Base-by-base conservation (phyloP, 2,113 vertebrate genomes). In the Bujurquina vittata region DNA sequence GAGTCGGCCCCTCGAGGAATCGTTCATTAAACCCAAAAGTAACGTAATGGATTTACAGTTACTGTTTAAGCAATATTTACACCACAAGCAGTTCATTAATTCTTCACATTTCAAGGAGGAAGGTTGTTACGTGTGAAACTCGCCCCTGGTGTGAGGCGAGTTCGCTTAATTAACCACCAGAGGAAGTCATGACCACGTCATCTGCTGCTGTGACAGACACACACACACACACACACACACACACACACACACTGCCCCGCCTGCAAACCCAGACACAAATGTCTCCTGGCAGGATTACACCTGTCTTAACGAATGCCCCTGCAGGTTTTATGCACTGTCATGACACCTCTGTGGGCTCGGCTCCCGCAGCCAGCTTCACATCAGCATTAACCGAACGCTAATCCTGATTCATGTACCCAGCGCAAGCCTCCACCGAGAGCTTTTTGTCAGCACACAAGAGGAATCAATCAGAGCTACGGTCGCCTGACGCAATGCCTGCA, bases 351-450 rank as follows among this genome's bases (percentile, higher is more conserved):
- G 75, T n/a, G 6, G 2, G 10, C 65, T 81, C 1, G 69, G 76
- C 60, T 81, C 63, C n/a, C 1, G 46, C 65, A 67, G 76, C 83
- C 54, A 62, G 55, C 80, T 46, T 81, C 69, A 83, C 84, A 58
- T 91, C 75, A 35, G 56, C 5, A 17, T 82, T 88, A 90, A 91
- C 92, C 87, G 85, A 84, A 92, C 49, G 84, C 82, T 90, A 85
- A 89, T 87, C 83, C 81, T 9, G 83, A 83, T 72, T 89, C 83
- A 63, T 1, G 74, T 17, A 2, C 78, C 74, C 14, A 2, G 80
- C 77, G 10, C 43, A 77, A 83, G 76, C 63, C 80, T 86, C 81
- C 80, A 43, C 72, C 11, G 46, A 91, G 81, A 88, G 58, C 69
- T 69, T 78, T 86, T 75, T 79, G 74, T 90, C 74, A 76, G 11